These are phyloP conservation scores for Agonopterix alstromeriana DNA, from an alignment of 2,888 invertebrate species.

Conservation along the genomic window DNA sequence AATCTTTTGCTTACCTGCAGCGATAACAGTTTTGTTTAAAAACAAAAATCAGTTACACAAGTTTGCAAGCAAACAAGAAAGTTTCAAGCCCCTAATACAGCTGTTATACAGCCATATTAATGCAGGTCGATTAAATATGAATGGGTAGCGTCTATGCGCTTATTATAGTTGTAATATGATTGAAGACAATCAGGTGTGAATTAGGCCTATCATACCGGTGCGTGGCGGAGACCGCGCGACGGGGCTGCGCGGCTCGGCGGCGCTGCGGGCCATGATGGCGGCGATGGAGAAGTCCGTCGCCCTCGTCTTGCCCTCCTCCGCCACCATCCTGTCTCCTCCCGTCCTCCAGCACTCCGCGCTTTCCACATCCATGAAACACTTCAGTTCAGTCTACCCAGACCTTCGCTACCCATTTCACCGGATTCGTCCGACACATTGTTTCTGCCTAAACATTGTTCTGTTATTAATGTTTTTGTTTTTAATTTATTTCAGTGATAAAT, in stretches of 20 bases:
- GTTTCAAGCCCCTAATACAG: too few species aligned
- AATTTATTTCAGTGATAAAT: not conserved
- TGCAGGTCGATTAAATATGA: too few species aligned
- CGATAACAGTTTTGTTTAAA: too few species aligned
- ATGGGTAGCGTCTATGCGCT: too few species aligned
- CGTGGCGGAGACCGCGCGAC: constrained; percentile 60
- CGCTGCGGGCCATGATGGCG: constrained; percentile 91
- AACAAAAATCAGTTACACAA: too few species aligned
- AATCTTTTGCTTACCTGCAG: too few species aligned
- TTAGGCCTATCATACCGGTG: constrained; percentile 60
- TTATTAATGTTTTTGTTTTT: not conserved
- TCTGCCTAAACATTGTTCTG: constrained; percentile 10
- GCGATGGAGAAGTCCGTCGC: constrained; percentile 98
- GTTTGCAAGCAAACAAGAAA: too few species aligned
- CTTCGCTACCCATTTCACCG: constrained; percentile 46
- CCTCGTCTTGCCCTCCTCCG: constrained; percentile 66
- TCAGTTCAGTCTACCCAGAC: constrained; percentile 27
- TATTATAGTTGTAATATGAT: too few species aligned
- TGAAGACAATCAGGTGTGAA: too few species aligned
- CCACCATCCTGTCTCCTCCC: constrained; percentile 64
- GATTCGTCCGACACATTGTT: constrained; percentile 48
- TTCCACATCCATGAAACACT: constrained; percentile 71
- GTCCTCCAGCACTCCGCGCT: constrained; percentile 60
- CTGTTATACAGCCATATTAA: too few species aligned
- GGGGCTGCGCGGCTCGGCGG: constrained; percentile 64